A percentile compares a stretch with the other conserved stretches of the same genome.
These are phyloP conservation scores for Sternarchorhynchus goeldii DNA, from an alignment of 2,797 vertebrate species.

Conservation along the genomic window DNA sequence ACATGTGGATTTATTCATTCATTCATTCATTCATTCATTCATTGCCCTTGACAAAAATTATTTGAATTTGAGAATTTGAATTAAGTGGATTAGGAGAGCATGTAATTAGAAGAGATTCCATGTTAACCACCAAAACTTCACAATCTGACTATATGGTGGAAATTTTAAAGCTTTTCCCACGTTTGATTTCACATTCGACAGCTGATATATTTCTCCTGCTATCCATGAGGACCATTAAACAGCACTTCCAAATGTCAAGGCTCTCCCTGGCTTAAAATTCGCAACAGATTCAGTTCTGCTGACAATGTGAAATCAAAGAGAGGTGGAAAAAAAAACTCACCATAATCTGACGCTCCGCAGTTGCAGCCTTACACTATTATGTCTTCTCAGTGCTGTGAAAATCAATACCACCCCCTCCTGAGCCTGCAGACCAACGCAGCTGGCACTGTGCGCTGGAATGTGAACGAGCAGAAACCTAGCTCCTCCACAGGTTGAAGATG, in stretches of 20 bases:
- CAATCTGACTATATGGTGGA: too few relatives aligned
- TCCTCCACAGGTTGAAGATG: slow-evolving; percentile 61
- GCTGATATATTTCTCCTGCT: slow-evolving; percentile 4
- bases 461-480: slow-evolving; percentile 66
- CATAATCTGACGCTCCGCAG: background rate
- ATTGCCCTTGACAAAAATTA: too few relatives aligned
- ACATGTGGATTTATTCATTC: too few relatives aligned
- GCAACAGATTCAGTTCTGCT: slow-evolving; percentile 1
- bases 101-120: too few relatives aligned
- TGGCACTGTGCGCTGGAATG: slow-evolving; percentile 67
- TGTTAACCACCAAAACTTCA: too few relatives aligned
- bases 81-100: too few relatives aligned
- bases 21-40: too few relatives aligned
- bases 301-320: slow-evolving; percentile 16
- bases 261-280: background rate
- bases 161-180: too few relatives aligned
- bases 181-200: background rate
- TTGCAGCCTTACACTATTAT: background rate
- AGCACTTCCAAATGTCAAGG: slow-evolving; percentile 17
- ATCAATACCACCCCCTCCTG: slow-evolving; percentile 18
- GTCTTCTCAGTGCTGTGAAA: background rate
- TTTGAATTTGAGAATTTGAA: too few relatives aligned
- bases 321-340: background rate
- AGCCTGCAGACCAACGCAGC: slow-evolving; percentile 50
- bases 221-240: background rate